Conservation (phyloP, 1,140 invertebrate species). For the Heliconius hewitsoni region DNA sequence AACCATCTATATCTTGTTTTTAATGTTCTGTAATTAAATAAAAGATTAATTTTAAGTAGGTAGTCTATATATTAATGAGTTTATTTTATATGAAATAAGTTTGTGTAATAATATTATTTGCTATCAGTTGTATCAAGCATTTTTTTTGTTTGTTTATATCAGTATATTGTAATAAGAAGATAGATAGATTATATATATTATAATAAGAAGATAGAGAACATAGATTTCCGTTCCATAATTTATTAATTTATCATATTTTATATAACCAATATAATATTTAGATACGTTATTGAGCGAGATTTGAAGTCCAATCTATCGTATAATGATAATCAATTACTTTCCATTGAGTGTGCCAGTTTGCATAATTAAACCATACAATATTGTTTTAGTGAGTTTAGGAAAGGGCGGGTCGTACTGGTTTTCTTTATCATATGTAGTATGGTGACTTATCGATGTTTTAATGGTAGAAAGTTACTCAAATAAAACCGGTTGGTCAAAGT, state of each 20-base stretch:
- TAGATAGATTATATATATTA: not conserved
- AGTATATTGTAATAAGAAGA: not conserved
- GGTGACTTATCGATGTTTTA: not conserved
- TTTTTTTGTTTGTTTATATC: not conserved
- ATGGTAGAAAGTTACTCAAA: not conserved
- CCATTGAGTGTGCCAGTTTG: not conserved
- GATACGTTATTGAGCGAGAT: not conserved
- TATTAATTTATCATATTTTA: too few relatives aligned
- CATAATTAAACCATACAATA: not conserved
- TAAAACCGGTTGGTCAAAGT: not conserved
- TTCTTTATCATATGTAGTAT: not conserved
- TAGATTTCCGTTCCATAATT: too few relatives aligned
- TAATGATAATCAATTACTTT: not conserved
- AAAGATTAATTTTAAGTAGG: not conserved
- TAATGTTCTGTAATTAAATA: not conserved
- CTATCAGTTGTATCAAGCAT: not conserved
- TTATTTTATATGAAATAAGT: too few relatives aligned
- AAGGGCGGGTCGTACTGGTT: not conserved
- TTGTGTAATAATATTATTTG: not conserved
- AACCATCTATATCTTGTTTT: constrained; percentile 4
- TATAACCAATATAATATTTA: not conserved
- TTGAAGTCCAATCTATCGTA: too few relatives aligned
- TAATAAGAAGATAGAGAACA: not conserved
- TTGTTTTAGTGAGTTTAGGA: not conserved
- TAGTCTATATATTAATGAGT: not conserved